Base-by-base conservation (phyloP, 2,797 vertebrate species). In the Aldrovandia affinis region DNA sequence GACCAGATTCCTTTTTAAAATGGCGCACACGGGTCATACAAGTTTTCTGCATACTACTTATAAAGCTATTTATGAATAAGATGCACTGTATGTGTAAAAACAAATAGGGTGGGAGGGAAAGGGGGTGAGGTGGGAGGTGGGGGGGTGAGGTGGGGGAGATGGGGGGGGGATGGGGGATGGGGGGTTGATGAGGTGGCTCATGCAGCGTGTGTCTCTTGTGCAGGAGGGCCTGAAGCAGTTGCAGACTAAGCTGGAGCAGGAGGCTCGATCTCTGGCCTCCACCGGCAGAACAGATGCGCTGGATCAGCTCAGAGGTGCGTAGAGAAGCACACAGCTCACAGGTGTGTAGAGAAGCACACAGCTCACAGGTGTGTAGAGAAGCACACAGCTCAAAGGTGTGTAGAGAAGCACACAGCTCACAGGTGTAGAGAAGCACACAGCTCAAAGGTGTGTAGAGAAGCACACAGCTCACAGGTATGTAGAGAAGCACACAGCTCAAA, bases 211-310 rank as follows among this genome's bases (percentile, higher is more conserved):
- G n/a, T 80, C 36, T 82, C 79, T 44, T 4, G 20, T 9, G 77
- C 59, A 99, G 98, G 98, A 97, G 87, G 97, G 98, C 83, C 86
- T 99, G 89, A 98, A 96, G 93, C 97, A 98, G 81, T 95, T 99
- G 68, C 97, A 99, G 92, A 96, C 94, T 28, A 98, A 98, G 88
- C 94, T 99, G 92, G 98, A 99, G 89, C 97, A 98, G 92, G 98
- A 99, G 88, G 98, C 97, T 0, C 94, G 96, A 0, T 96, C 96
- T 0, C 93, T 98, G 91, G 96, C 96, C 12, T 97, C 97, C 10
- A 97, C 96, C 0, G 96, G 97, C 63, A 94, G 97, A 90, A 95
- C 96, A 0, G 97, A 98, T 88, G 95, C 98, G 28, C 90, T 98
- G 89, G 97, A 98, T 80, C 98, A 98, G 82, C 95, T 99, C 85